Conservation (phyloP, 2,797 vertebrate genomes). For the Pipistrellus nathusii region DNA sequence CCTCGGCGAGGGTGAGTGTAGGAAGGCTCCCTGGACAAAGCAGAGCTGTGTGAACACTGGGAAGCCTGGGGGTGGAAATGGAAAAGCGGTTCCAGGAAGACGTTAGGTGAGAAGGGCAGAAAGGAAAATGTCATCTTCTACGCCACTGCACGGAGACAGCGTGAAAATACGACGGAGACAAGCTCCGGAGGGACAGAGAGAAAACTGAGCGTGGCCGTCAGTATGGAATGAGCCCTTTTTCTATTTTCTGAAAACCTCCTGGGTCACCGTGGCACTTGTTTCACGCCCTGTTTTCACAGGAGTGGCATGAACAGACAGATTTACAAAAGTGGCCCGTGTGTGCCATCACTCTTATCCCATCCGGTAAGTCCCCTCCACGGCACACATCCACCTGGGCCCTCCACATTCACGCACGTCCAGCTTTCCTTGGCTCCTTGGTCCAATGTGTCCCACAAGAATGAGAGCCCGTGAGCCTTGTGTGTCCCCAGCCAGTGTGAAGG, state of each 20-base stretch:
- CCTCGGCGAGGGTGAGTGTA: not conserved
- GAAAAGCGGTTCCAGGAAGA: not conserved
- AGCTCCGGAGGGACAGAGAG: not conserved
- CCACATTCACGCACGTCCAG: accelerated
- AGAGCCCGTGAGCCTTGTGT: too few species aligned
- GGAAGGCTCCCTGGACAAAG: not conserved
- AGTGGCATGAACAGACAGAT: not conserved
- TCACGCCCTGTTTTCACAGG: not conserved
- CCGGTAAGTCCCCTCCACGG: accelerated
- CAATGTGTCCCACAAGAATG: not conserved
- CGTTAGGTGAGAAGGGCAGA: not conserved
- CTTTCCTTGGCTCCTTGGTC: not conserved
- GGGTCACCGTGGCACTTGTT: not conserved
- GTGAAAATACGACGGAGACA: accelerated
- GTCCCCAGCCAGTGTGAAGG: not conserved
- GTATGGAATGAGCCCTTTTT: not conserved
- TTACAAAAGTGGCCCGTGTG: accelerated
- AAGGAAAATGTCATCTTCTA: not conserved
- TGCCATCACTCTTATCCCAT: not conserved
- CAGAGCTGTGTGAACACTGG: not conserved
- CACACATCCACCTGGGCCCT: not conserved
- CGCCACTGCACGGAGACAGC: accelerated
- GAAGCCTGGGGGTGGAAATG: not conserved
- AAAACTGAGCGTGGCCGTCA: not conserved
- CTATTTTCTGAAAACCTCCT: conserved; percentile 1